These are phyloP conservation scores for Eupristina koningsbergeri DNA, from an alignment of 1,140 invertebrate species.

Conservation along the genomic window DNA sequence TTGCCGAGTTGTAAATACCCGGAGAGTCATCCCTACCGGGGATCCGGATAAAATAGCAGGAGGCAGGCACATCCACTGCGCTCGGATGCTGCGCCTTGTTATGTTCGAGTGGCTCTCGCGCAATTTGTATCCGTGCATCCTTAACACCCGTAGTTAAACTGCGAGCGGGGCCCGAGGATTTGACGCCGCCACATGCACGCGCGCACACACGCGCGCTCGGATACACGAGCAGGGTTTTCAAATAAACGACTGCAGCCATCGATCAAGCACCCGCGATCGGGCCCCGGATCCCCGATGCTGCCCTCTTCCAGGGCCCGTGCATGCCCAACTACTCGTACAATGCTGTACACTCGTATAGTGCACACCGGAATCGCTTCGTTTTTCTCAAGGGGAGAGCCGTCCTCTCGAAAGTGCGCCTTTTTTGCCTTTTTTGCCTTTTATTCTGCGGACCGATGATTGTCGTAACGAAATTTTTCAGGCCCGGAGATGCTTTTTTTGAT, in stretches of 20 bases:
- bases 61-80: too few relatives aligned
- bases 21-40: background rate
- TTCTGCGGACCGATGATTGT: background rate
- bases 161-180: background rate
- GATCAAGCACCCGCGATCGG: background rate
- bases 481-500: background rate
- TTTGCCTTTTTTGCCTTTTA: background rate
- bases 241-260: background rate
- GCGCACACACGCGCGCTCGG: too few relatives aligned
- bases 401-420: constrained; percentile 4
- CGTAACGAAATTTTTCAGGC: constrained; percentile 1
- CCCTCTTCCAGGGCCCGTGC: too few relatives aligned
- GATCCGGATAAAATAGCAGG: background rate
- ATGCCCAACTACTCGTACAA: background rate
- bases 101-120: constrained; percentile 49
- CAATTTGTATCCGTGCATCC: constrained; percentile 51
- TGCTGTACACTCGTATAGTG: background rate
- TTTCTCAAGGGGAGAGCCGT: background rate
- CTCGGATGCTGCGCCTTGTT: constrained; percentile 3
- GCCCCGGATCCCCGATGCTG: too few relatives aligned
- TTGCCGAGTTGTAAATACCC: background rate
- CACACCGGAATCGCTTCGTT: background rate
- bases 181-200: too few relatives aligned
- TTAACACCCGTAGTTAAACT: constrained; percentile 53
- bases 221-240: background rate